These are phyloP conservation scores for Parapristionchus giblindavisi DNA, from an alignment of 2,888 invertebrate species.

Conservation along the genomic window DNA sequence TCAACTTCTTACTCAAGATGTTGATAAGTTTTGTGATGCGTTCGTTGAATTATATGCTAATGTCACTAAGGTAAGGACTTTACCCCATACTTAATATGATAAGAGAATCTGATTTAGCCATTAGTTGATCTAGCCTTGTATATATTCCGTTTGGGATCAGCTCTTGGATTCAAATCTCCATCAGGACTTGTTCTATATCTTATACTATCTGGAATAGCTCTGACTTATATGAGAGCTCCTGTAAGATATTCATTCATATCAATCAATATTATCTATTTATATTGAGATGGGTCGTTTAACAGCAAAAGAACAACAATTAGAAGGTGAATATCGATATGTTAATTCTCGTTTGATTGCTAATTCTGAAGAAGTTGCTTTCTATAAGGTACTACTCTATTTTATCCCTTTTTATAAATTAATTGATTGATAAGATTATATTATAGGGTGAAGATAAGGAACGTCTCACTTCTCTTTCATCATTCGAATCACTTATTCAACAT, in stretches of 20 bases:
- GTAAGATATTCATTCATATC: slow-evolving; percentile 42
- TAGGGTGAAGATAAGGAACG: slow-evolving; percentile 78
- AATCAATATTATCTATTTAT: neutral
- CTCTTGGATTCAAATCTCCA: slow-evolving; percentile 87
- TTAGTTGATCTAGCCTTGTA: slow-evolving; percentile 92
- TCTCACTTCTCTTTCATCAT: slow-evolving; percentile 85
- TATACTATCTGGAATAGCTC: slow-evolving; percentile 83
- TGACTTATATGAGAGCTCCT: slow-evolving; percentile 76
- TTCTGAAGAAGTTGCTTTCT: slow-evolving; percentile 84
- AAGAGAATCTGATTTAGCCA: slow-evolving; percentile 74
- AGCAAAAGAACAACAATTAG: slow-evolving; percentile 92
- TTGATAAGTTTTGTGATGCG: slow-evolving; percentile 95
- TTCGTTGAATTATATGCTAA: slow-evolving; percentile 95
- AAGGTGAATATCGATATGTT: slow-evolving; percentile 96
- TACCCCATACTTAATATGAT: neutral
- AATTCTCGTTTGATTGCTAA: slow-evolving; percentile 95
- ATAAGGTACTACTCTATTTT: too few species aligned
- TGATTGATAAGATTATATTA: neutral
- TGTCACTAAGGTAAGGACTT: slow-evolving; percentile 80
- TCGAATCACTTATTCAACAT: slow-evolving; percentile 80
- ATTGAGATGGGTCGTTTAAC: slow-evolving; percentile 80
- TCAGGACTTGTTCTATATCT: slow-evolving; percentile 87
- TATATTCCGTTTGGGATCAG: slow-evolving; percentile 85
- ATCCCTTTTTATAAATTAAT: slow-evolving; percentile 7
- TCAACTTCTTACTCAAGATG: slow-evolving; percentile 94